A percentile compares a stretch with the other conserved stretches of the same genome.
Evolutionary conservation across 2,797 vertebrate species (phyloP).

Genomic region (Parauchenoglanis punctatus): DNA sequence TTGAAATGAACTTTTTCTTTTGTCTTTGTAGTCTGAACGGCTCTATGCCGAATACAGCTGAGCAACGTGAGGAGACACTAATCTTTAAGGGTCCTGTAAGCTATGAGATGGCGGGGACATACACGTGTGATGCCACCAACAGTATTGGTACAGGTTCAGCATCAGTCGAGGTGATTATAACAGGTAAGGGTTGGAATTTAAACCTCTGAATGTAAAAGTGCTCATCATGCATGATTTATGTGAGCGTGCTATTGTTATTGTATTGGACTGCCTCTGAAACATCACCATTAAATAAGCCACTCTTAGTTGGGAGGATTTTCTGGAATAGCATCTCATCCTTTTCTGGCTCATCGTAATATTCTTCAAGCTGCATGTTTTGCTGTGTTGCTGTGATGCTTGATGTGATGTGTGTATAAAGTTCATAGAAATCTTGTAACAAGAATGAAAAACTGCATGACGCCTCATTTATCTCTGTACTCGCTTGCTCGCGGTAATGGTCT

Average conservation of each 20-base stretch:
- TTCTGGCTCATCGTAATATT: slow-evolving; percentile 14
- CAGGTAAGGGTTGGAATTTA: slow-evolving; percentile 79
- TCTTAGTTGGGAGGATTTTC: not conserved
- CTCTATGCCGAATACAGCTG: slow-evolving; percentile 84
- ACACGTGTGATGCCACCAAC: slow-evolving; percentile 92
- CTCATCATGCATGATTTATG: slow-evolving; percentile 29
- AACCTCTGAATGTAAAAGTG: slow-evolving; percentile 11
- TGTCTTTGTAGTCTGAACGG: slow-evolving; percentile 82
- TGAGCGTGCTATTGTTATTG: not conserved
- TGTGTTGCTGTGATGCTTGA: not conserved
- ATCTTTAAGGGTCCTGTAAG: slow-evolving; percentile 88
- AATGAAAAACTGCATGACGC: slow-evolving; percentile 24
- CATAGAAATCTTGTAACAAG: not conserved
- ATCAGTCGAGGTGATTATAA: slow-evolving; percentile 89
- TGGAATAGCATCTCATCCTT: slow-evolving; percentile 11
- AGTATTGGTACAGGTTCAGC: slow-evolving; percentile 88
- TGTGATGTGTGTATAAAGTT: not conserved
- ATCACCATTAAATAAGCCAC: slow-evolving; percentile 11
- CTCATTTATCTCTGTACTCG: slow-evolving; percentile 27
- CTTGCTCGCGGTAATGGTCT: slow-evolving; percentile 42
- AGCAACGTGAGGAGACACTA: slow-evolving; percentile 87
- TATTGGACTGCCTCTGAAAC: slow-evolving; percentile 50
- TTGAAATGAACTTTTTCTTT: not conserved
- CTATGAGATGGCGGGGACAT: slow-evolving; percentile 88
- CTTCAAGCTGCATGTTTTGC: slow-evolving; percentile 8